These are phyloP conservation scores for Diaphora mendica DNA, from an alignment of 2,888 invertebrate species.

Conservation along the genomic window DNA sequence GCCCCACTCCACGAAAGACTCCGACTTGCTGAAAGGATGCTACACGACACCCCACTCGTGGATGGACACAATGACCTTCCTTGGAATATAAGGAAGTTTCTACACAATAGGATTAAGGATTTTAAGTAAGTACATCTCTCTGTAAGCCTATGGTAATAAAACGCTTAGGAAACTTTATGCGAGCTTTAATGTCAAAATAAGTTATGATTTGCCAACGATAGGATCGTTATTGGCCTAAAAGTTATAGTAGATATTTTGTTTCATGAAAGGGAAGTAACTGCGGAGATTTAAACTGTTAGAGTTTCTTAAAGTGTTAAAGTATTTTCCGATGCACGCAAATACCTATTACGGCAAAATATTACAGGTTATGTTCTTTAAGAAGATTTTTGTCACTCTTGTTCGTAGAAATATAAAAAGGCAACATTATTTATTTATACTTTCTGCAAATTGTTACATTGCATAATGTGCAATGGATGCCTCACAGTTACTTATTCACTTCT, in stretches of 20 bases:
- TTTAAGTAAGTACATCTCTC: conserved; percentile 86
- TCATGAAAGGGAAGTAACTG: not conserved
- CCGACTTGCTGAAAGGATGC: conserved; percentile 90
- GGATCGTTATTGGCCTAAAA: not conserved
- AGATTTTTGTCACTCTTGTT: not conserved
- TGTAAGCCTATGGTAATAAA: not conserved
- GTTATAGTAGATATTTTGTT: not conserved
- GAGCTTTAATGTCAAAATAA: not conserved
- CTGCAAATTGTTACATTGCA: too few relatives aligned
- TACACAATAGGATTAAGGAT: conserved; percentile 95
- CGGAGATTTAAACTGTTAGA: not conserved
- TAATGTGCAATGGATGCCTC: not conserved
- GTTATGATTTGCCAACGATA: not conserved
- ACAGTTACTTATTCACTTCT: not conserved
- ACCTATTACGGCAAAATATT: not conserved
- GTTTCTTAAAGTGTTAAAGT: not conserved
- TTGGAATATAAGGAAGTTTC: conserved; percentile 96
- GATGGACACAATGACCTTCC: conserved; percentile 97
- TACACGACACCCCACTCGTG: conserved; percentile 92
- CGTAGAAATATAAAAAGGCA: not conserved
- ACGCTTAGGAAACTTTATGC: not conserved
- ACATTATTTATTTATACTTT: too few relatives aligned
- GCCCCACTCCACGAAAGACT: conserved; percentile 92
- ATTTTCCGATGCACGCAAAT: not conserved
- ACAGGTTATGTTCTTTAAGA: not conserved